These are phyloP conservation scores for Nyctibius grandis DNA, from an alignment of 2,797 vertebrate genomes.

Conservation along the genomic window DNA sequence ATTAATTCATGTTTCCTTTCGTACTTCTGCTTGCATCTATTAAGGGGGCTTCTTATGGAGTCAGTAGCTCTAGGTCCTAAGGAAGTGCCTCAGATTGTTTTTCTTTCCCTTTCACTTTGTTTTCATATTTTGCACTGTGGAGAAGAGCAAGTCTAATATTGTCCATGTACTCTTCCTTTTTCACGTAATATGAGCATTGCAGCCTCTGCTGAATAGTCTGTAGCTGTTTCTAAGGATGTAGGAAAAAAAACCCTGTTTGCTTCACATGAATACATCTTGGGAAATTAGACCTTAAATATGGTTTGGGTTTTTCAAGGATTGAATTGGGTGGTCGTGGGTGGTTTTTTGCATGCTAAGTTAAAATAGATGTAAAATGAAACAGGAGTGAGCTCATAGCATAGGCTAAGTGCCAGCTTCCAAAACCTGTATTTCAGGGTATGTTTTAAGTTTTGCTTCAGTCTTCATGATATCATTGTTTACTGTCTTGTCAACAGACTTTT, in stretches of 20 bases:
- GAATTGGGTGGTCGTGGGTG: not conserved
- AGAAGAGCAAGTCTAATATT: not conserved
- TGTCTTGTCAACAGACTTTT: constrained; percentile 3
- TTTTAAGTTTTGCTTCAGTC: not conserved
- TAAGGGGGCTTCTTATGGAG: not conserved
- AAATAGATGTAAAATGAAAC: not conserved
- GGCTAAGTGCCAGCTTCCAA: not conserved
- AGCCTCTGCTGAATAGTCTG: not conserved
- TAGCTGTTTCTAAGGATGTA: not conserved
- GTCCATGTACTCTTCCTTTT: not conserved
- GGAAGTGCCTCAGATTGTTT: not conserved
- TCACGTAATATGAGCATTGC: not conserved
- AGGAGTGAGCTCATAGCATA: not conserved
- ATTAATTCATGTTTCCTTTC: not conserved
- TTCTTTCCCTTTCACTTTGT: not conserved
- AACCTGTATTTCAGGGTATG: not conserved
- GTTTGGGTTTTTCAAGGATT: not conserved
- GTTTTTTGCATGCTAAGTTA: not conserved
- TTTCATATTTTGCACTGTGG: not conserved
- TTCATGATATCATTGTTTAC: not conserved
- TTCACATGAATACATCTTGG: not conserved
- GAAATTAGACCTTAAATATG: not conserved
- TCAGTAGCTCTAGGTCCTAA: not conserved
- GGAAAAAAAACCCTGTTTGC: not conserved
- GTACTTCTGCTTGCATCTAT: not conserved